Base-by-base conservation (phyloP, 2,888 invertebrate species). In the Nebria salina region DNA sequence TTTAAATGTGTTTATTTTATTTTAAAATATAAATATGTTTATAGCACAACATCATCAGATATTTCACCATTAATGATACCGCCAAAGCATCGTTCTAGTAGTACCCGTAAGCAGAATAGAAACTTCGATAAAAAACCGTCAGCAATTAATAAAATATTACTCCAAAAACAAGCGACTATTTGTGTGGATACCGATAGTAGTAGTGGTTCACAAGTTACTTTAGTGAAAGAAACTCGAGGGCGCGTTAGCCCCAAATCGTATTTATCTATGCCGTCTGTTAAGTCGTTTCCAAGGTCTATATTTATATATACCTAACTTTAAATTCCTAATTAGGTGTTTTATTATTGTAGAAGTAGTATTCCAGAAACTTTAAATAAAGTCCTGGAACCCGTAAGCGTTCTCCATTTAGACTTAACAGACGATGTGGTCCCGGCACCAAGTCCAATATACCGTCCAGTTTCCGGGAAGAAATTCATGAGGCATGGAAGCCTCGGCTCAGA, bases 241-340 rank as follows among this genome's bases (percentile, higher is more conserved):
- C 87, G 88, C 2, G 83, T 87, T n/a, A 89, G 89, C 83, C 89
- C 96, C 0, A 95, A 95, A 73, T 96, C 96, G 0, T 96, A 95
- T 86, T 91, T 96, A 5, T 96, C 96, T 0, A 96, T 96, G 96
- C 95, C 95, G 26, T 95, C 96, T 1, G 94, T 96, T 9, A 94
- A 93, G 85, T 93, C 94, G n/a, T 96, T 96, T 86, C 96, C 96
- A 0, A 94, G 93, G 91, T 93, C 7, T 25, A 66, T 86, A 20
- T 20, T 20, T 84, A 84, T 77, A n/a, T 64, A 3, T 66, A 13
- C 76, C 13, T 9, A 54, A 43, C 8, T 20, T 1, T 41, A n/a
- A 64, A 15, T 25, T 65, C 25, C 26, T 80, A 20, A 20, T 20
- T 20, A 20, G 20, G 20, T 20, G 7, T 9, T 25, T 68, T 26